phyloP scores from a whole-genome alignment of 2,113 vertebrate species.

The Eubucco bourcierii region DNA sequence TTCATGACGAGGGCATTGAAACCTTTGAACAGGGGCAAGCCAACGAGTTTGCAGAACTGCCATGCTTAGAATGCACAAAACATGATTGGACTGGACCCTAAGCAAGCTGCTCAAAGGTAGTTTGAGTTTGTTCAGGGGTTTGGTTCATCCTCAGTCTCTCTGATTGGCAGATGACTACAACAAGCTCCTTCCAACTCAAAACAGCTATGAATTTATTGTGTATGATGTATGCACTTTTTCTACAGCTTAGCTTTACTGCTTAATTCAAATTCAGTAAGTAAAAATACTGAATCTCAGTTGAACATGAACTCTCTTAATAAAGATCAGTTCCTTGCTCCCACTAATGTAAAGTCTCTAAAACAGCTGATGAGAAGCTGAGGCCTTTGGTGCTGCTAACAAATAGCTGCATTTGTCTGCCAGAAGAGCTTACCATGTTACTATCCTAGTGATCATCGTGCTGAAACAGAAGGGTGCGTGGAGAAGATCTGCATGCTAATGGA shows the following conservation, averaged over 20 bases:
- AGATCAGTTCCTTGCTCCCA: background rate
- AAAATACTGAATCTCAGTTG: slow-evolving; percentile 8
- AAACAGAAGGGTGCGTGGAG: background rate
- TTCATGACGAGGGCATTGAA: background rate
- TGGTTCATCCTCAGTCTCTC: background rate
- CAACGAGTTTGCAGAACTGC: background rate
- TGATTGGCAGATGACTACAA: background rate
- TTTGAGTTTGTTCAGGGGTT: background rate
- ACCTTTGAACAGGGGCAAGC: background rate
- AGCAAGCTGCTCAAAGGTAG: background rate
- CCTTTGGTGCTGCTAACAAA: background rate
- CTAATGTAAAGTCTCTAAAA: background rate
- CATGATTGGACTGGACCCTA: background rate
- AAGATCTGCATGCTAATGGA: background rate
- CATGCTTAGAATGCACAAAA: background rate
- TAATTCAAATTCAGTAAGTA: background rate
- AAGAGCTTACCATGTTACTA: background rate
- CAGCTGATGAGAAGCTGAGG: background rate
- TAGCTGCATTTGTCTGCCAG: background rate
- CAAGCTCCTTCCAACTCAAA: background rate
- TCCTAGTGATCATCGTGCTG: background rate
- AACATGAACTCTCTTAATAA: background rate
- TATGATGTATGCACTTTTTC: background rate
- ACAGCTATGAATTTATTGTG: background rate
- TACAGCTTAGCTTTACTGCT: background rate